phyloP scores from a whole-genome alignment of 2,113 vertebrate genomes.

The Actenoides hombroni region DNA sequence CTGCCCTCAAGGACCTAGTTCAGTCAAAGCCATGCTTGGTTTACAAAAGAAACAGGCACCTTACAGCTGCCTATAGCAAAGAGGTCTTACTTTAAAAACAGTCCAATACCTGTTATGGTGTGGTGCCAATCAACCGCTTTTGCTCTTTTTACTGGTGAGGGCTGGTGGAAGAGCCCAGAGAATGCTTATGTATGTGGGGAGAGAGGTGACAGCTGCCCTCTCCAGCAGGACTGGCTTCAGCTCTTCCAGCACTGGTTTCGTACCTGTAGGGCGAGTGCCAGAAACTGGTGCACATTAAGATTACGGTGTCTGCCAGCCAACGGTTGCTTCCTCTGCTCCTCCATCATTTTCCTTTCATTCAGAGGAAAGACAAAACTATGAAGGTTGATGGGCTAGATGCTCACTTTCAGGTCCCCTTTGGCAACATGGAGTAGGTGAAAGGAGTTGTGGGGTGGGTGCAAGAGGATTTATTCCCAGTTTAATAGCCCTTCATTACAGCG shows the following conservation, averaged over 20 bases:
- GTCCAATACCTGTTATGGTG: background rate
- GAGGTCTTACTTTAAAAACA: background rate
- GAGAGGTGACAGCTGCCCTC: background rate
- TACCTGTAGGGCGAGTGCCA: background rate
- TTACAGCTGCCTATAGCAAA: background rate
- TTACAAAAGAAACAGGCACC: background rate
- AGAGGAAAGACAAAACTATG: background rate
- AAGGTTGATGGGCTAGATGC: background rate
- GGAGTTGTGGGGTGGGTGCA: background rate
- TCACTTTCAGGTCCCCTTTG: background rate
- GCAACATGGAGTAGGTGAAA: background rate
- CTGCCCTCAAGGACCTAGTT: background rate
- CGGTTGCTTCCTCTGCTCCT: background rate
- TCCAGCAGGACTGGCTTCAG: background rate
- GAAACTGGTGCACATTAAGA: background rate
- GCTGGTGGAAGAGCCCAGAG: fast-evolving
- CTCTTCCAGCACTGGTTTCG: background rate
- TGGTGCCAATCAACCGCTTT: background rate
- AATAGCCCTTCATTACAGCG: background rate
- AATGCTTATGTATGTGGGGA: background rate
- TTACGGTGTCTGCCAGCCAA: background rate
- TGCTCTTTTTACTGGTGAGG: background rate
- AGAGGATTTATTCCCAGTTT: background rate
- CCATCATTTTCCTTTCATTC: background rate
- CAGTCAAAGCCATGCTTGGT: background rate